phyloP scores from a whole-genome alignment of 1,140 invertebrate genomes.

The Acromyrmex heyeri region DNA sequence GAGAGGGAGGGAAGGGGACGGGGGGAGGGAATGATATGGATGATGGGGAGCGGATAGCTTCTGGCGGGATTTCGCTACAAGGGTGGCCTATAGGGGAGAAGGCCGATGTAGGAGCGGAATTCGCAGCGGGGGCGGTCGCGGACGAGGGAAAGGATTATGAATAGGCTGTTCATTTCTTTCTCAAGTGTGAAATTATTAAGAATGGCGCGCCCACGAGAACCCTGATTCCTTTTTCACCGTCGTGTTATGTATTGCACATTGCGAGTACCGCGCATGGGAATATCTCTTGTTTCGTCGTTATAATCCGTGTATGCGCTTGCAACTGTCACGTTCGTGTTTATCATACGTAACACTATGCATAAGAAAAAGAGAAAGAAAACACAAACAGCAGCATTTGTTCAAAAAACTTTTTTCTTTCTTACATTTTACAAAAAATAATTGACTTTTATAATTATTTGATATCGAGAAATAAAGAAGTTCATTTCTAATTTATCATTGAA shows the following conservation, averaged over 20 bases:
- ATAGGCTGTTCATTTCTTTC: conserved; percentile 79
- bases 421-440: not conserved
- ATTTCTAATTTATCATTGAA: not conserved
- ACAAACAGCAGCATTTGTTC: not conserved
- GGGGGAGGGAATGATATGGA: conserved; percentile 48
- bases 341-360: conserved; percentile 9
- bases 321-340: conserved; percentile 30
- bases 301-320: conserved; percentile 30
- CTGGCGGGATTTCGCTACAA: conserved; percentile 66
- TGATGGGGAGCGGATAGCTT: conserved; percentile 57
- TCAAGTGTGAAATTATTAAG: conserved; percentile 78
- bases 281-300: conserved; percentile 40
- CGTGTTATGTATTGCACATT: conserved; percentile 9
- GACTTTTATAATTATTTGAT: not conserved
- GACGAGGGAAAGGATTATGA: conserved; percentile 75
- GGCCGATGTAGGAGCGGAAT: conserved; percentile 7
- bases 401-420: conserved; percentile 3
- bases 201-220: conserved; percentile 61
- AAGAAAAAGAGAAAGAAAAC: not conserved
- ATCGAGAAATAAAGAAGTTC: not conserved
- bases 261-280: conserved; percentile 19
- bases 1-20: not conserved
- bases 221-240: conserved; percentile 65
- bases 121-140: conserved; percentile 27
- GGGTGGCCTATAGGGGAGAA: conserved; percentile 19